Percentiles rank a stretch among this genome's conserved stretches.
Conservation (phyloP, 37 sponge, comb jelly and placozoan species). For the Lycopodina hypogea region DNA sequence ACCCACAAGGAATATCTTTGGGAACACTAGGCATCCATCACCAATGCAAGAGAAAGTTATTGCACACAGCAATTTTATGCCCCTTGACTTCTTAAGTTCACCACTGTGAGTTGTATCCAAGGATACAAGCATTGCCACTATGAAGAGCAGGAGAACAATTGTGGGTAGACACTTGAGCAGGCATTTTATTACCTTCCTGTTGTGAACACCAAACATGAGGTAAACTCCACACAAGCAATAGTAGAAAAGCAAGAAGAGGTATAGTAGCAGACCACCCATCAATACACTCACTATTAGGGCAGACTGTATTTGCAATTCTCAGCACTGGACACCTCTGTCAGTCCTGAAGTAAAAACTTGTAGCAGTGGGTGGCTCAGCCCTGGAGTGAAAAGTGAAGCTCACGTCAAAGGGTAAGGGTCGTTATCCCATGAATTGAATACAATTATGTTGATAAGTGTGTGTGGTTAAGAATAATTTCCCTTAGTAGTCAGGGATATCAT, state of each 20-base stretch:
- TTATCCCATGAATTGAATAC: no score
- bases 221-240: neutral
- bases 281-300: no score
- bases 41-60: conserved; percentile 22
- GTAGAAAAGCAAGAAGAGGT: neutral
- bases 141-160: neutral
- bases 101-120: neutral
- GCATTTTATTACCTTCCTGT: neutral
- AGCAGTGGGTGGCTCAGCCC: no score
- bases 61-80: neutral
- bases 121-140: neutral
- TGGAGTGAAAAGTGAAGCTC: no score
- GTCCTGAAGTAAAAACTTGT: no score
- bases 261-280: no score
- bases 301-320: no score
- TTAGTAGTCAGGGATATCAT: no score
- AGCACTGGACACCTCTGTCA: no score
- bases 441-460: no score
- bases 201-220: conserved; percentile 11
- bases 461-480: no score
- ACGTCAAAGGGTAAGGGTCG: no score
- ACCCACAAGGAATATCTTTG: neutral
- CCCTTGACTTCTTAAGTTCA: neutral
- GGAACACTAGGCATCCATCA: conserved; percentile 13
- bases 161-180: conserved; percentile 16